These are phyloP conservation scores for Tribolium castaneum DNA, from an alignment of 1,140 invertebrate species.

Conservation along the genomic window DNA sequence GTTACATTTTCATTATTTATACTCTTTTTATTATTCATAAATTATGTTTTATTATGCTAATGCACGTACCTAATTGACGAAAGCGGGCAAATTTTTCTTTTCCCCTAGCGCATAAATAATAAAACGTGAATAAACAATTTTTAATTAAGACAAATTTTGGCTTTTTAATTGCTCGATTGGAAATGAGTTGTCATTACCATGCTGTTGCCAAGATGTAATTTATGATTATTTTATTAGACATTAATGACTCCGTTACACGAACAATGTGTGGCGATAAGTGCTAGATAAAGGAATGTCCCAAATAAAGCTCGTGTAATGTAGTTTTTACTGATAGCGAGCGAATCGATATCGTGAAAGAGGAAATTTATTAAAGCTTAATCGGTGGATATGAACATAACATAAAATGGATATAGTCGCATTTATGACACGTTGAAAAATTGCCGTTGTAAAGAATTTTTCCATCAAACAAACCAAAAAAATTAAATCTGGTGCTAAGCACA, in stretches of 20 bases:
- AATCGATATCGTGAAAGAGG: not conserved
- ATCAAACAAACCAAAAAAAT: not conserved
- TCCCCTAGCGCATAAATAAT: not conserved
- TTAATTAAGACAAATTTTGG: not conserved
- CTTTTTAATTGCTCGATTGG: not conserved
- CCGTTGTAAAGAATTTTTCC: not conserved
- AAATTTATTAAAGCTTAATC: conserved; percentile 18
- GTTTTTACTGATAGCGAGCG: conserved; percentile 1
- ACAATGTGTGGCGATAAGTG: conserved; percentile 1
- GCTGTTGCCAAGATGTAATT: not conserved
- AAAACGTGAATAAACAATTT: not conserved
- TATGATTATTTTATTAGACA: conserved; percentile 27
- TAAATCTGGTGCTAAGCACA: too few relatives aligned
- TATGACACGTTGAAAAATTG: not conserved
- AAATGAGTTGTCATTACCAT: not conserved
- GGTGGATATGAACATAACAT: not conserved
- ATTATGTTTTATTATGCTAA: conserved; percentile 23
- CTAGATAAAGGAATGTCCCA: conserved; percentile 17
- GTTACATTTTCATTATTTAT: conserved; percentile 13
- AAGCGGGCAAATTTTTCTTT: not conserved
- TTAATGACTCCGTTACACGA: conserved; percentile 27
- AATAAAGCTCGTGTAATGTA: conserved; percentile 23
- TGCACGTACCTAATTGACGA: conserved; percentile 15
- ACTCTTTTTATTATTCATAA: conserved; percentile 24
- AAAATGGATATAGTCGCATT: not conserved